These are phyloP conservation scores for Anser cygnoides DNA, from an alignment of 2,113 vertebrate species.

Conservation along the genomic window DNA sequence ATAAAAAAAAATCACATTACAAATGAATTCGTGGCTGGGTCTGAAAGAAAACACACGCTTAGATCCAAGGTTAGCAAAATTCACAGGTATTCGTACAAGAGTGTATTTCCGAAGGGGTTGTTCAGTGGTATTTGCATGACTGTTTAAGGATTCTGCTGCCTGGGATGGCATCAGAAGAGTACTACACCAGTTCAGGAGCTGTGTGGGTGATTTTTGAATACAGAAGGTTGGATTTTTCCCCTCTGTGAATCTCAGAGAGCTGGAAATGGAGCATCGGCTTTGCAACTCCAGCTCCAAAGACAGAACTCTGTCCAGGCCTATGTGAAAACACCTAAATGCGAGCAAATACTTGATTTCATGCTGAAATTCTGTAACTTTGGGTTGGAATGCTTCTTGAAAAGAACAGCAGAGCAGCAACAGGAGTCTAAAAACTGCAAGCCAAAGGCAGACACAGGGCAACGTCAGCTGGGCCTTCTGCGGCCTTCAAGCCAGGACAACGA, in stretches of 20 bases:
- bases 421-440: background rate
- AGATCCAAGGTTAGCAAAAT: background rate
- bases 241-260: background rate
- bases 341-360: background rate
- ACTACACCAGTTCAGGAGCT: background rate
- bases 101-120: background rate
- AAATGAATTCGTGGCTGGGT: background rate
- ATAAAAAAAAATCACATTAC: background rate
- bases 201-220: background rate
- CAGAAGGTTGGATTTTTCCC: background rate
- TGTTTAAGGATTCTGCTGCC: background rate
- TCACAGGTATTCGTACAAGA: background rate
- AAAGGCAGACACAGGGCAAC: background rate
- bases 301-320: background rate
- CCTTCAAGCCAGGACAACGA: background rate
- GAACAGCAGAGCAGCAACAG: background rate
- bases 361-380: background rate
- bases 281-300: background rate
- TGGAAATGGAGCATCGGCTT: background rate
- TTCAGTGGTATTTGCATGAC: background rate
- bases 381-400: background rate
- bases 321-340: background rate
- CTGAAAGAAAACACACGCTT: background rate
- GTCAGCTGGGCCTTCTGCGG: background rate
- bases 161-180: background rate